phyloP scores from a whole-genome alignment of 2,797 vertebrate species.

The Poeciliopsis presidionis region DNA sequence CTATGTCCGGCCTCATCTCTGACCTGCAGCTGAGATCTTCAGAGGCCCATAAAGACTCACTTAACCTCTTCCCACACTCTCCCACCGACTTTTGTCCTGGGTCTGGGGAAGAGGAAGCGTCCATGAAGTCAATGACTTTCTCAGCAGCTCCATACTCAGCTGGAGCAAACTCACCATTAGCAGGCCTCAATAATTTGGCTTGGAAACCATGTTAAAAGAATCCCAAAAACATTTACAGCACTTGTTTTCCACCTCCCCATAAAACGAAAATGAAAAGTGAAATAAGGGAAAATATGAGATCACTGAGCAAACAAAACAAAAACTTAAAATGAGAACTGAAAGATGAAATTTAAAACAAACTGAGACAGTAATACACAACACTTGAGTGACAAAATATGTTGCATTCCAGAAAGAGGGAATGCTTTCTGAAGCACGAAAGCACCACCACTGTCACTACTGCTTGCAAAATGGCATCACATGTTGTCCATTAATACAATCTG shows the following conservation, averaged over 20 bases:
- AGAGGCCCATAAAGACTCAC: constrained; percentile 62
- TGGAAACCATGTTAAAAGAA: constrained; percentile 66
- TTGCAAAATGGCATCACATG: not conserved
- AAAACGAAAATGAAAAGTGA: constrained; percentile 5
- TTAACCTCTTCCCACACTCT: constrained; percentile 65
- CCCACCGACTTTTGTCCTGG: constrained; percentile 42
- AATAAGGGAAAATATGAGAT: constrained; percentile 28
- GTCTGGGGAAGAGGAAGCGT: constrained; percentile 50
- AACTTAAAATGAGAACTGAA: not conserved
- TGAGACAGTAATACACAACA: not conserved
- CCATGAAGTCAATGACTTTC: constrained; percentile 39
- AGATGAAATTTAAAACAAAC: not conserved
- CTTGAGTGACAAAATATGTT: constrained; percentile 9
- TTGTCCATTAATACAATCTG: not conserved
- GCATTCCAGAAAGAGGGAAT: not conserved
- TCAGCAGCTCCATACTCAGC: constrained; percentile 19
- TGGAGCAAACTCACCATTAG: constrained; percentile 29
- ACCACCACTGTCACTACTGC: not conserved
- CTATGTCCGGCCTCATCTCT: constrained; percentile 30
- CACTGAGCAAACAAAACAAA: constrained; percentile 8
- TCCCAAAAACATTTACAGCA: constrained; percentile 63
- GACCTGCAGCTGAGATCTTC: constrained; percentile 59
- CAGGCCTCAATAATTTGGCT: constrained; percentile 62
- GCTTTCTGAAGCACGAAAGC: not conserved
- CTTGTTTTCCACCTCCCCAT: constrained; percentile 64